These are phyloP conservation scores for Acanthisitta chloris DNA, from an alignment of 2,113 vertebrate genomes.

Conservation along the genomic window DNA sequence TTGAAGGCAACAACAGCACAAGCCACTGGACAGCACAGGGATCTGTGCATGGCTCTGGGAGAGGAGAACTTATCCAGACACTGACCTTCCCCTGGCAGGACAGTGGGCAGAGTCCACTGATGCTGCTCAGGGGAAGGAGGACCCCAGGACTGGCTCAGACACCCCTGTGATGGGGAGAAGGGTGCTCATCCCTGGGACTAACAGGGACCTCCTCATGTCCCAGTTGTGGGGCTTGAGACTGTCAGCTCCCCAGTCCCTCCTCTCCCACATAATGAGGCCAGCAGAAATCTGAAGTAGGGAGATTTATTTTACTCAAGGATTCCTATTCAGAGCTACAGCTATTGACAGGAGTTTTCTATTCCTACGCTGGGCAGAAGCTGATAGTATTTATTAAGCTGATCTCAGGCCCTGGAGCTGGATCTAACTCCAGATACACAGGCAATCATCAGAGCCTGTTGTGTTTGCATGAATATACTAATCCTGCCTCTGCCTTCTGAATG, in stretches of 20 bases:
- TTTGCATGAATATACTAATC: background rate
- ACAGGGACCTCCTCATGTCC: accelerated
- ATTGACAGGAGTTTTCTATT: background rate
- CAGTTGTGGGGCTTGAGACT: background rate
- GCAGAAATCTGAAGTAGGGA: background rate
- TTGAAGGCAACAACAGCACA: background rate
- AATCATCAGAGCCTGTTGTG: slow-evolving; percentile 13
- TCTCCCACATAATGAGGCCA: accelerated
- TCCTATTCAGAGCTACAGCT: background rate
- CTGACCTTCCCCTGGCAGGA: background rate
- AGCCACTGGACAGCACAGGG: background rate
- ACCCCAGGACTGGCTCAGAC: background rate
- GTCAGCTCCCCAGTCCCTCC: background rate
- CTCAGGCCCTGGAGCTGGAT: background rate
- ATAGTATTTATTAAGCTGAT: slow-evolving; percentile 36
- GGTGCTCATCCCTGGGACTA: background rate
- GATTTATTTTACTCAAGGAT: background rate
- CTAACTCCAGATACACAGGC: background rate
- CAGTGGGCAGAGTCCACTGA: background rate
- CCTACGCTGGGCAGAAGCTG: background rate
- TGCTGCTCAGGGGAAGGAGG: background rate
- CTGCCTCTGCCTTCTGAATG: background rate
- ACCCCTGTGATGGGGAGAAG: background rate
- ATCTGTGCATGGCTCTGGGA: background rate
- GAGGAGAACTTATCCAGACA: background rate